phyloP scores from a whole-genome alignment of 2,797 vertebrate species.

The Urophycis tenuis region DNA sequence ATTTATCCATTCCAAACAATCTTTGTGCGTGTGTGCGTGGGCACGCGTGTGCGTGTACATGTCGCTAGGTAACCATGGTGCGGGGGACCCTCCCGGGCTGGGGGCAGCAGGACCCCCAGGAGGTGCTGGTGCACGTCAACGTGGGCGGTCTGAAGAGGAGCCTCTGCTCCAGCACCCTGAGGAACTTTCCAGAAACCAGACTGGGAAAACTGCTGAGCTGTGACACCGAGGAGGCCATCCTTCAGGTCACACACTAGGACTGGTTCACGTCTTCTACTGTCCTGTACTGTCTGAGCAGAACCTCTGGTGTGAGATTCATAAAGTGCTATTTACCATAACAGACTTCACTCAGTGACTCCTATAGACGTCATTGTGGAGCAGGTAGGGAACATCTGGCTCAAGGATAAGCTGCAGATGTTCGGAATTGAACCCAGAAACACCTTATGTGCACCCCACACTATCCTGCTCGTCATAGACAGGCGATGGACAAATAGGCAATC shows the following conservation, averaged over 20 bases:
- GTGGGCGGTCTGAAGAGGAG: conserved; percentile 87
- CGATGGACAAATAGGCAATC: neutral
- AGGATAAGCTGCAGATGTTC: neutral
- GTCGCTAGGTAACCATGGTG: conserved; percentile 68
- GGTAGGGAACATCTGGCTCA: neutral
- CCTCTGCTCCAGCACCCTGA: conserved; percentile 82
- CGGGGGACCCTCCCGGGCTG: conserved; percentile 65
- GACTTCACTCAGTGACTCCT: no score
- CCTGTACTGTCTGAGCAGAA: neutral
- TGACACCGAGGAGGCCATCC: conserved; percentile 86
- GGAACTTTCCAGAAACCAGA: conserved; percentile 90
- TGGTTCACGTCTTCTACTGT: neutral
- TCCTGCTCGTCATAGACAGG: neutral
- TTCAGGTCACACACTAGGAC: conserved; percentile 67
- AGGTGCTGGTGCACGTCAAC: conserved; percentile 82
- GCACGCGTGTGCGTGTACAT: neutral
- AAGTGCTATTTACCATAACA: no score
- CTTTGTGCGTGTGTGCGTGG: neutral
- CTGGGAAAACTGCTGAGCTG: conserved; percentile 86
- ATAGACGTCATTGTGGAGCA: no score
- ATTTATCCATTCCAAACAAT: neutral
- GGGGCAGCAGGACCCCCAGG: conserved; percentile 48
- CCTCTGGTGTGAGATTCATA: no score
- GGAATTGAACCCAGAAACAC: neutral
- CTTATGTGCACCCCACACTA: no score